These are phyloP conservation scores for Phaenicophaeus curvirostris DNA, from an alignment of 2,797 vertebrate species.

Conservation along the genomic window DNA sequence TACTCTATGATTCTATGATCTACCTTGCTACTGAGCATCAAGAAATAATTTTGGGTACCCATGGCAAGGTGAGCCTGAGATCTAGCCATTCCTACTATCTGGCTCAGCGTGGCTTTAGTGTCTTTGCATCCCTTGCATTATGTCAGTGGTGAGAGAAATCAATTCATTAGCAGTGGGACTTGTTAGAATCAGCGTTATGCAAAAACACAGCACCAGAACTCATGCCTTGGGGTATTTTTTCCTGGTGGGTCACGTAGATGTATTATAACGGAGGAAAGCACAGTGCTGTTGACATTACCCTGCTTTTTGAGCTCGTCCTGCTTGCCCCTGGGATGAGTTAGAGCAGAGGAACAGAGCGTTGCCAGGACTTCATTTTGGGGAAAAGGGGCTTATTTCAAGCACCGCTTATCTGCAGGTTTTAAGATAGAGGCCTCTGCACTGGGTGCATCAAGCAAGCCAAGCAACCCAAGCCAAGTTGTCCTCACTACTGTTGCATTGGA, in stretches of 20 bases:
- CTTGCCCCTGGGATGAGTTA: background rate
- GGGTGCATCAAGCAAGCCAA: background rate
- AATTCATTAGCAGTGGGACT: background rate
- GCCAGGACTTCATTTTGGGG: background rate
- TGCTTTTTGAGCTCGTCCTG: background rate
- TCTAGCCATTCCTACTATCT: accelerated
- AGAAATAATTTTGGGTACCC: background rate
- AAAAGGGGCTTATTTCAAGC: background rate
- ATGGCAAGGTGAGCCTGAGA: background rate
- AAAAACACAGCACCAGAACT: background rate
- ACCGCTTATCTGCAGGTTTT: background rate
- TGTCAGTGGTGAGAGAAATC: accelerated
- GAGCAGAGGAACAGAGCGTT: background rate
- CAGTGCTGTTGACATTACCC: background rate
- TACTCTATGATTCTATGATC: no score
- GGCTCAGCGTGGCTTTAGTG: background rate
- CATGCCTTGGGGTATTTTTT: background rate
- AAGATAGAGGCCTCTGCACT: background rate
- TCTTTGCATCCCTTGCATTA: background rate
- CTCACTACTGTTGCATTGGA: background rate
- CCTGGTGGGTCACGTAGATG: background rate
- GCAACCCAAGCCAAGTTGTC: background rate
- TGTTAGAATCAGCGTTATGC: background rate
- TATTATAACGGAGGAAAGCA: accelerated
- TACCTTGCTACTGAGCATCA: background rate